phyloP scores from a whole-genome alignment of 2,113 vertebrate species.

The Cricetomys ansorgei region DNA sequence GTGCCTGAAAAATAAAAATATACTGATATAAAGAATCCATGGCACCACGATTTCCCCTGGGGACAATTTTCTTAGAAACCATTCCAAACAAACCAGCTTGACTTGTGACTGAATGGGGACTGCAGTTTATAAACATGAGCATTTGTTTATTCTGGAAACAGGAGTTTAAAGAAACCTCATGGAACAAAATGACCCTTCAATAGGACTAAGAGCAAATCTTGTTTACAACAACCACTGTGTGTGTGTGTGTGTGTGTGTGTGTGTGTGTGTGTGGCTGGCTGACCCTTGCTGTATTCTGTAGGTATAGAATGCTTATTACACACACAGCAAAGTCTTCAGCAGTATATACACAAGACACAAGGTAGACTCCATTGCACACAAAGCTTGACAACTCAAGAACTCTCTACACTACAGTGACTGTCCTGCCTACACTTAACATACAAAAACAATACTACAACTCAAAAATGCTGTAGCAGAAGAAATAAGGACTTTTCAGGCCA shows the following conservation, averaged over 20 bases:
- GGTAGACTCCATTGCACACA: fast-evolving
- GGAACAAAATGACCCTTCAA: background rate
- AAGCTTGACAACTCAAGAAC: too few species aligned
- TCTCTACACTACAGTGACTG: background rate
- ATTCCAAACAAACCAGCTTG: background rate
- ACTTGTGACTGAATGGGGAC: too few species aligned
- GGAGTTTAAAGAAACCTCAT: background rate
- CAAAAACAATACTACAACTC: background rate
- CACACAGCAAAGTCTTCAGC: background rate
- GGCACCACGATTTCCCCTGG: background rate
- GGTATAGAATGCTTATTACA: background rate
- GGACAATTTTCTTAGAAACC: background rate
- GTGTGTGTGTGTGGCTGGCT: too few species aligned
- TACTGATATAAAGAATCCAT: background rate
- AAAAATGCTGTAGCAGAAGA: background rate
- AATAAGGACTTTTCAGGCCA: background rate
- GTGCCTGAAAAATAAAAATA: background rate
- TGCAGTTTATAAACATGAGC: background rate
- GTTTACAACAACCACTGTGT: background rate
- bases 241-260: too few species aligned
- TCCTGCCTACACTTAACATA: fast-evolving
- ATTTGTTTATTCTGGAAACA: background rate
- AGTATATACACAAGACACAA: fast-evolving
- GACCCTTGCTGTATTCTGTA: background rate
- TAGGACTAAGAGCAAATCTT: background rate